Base-by-base conservation (phyloP, 1,140 invertebrate species). In the Dreissena polymorpha region DNA sequence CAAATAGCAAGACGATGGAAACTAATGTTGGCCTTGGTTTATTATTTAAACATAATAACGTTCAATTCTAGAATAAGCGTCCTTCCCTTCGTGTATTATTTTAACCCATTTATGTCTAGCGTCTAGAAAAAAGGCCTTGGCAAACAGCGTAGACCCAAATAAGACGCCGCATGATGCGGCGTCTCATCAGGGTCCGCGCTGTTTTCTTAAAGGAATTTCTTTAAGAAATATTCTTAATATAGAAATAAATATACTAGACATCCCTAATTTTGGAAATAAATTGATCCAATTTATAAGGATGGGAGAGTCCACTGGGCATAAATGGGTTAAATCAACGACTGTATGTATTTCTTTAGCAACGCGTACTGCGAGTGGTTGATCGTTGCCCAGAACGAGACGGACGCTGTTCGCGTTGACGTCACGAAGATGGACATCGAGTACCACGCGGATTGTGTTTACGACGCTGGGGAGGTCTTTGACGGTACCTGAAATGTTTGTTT, bases 361-460 rank as follows among this genome's bases (percentile, higher is more conserved):
- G 27, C 23, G 50, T 10, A 82, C 50, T 82, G 79, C 53, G 21
- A 50, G 10, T 82, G 79, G 79, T 13, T 50, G 3, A 73, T 82
- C 13, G 64, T 53, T 23, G 79, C 79, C 0, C 16, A 7, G 16
- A 82, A 82, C 50, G 55, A 53, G 6, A 74, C 79, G 10, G 27
- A 82, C 21, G 79, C 71, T 51, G 39, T 82, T 0, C 71, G 70
- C 13, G 39, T 82, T 21, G 57, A 82, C 18, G 65, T 82, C 16
- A 73, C 50, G 10, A 57, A 82, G n/a, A 49, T 72, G 10, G 55
- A 10, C 12, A 68, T 82, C 6, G 79, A 82, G 51, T 82, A 67
- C 29, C 79, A 82, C 50, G 71, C 57, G n/a, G 51, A 72, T 25
- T 82, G 79, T 65, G 79, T 82, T 0, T 82, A 82, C 68, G 79